Evolutionary conservation across 2,113 vertebrate species (phyloP).

Genomic region (Anseranas semipalmata): DNA sequence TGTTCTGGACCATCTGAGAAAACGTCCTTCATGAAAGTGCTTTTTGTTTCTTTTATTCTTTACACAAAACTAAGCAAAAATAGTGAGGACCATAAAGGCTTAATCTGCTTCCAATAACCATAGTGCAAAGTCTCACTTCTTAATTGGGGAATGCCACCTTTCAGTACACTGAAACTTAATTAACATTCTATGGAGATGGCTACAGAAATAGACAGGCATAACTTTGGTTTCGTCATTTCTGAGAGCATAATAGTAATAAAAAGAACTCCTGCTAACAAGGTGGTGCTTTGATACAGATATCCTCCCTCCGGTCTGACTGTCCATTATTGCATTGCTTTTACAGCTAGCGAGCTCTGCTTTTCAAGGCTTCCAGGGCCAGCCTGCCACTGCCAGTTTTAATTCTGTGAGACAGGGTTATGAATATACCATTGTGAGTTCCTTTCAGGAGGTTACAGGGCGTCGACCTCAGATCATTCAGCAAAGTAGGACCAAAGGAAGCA

Average conservation of each 20-base stretch:
- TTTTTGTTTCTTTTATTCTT: background rate
- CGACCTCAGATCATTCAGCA: background rate
- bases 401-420: background rate
- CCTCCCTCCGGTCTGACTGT: background rate
- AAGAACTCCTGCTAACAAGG: background rate
- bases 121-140: background rate
- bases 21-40: background rate
- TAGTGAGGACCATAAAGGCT: background rate
- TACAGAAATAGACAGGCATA: background rate
- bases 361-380: background rate
- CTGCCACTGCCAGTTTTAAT: background rate
- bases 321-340: background rate
- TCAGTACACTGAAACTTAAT: background rate
- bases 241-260: background rate
- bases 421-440: background rate
- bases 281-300: background rate
- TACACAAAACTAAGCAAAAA: background rate
- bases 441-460: background rate
- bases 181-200: background rate
- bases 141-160: background rate
- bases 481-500: background rate
- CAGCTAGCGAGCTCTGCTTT: background rate
- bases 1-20: background rate
- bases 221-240: background rate
- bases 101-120: background rate